Base-by-base conservation (phyloP, 2,888 invertebrate species). In the Leptopilina drosophilae region DNA sequence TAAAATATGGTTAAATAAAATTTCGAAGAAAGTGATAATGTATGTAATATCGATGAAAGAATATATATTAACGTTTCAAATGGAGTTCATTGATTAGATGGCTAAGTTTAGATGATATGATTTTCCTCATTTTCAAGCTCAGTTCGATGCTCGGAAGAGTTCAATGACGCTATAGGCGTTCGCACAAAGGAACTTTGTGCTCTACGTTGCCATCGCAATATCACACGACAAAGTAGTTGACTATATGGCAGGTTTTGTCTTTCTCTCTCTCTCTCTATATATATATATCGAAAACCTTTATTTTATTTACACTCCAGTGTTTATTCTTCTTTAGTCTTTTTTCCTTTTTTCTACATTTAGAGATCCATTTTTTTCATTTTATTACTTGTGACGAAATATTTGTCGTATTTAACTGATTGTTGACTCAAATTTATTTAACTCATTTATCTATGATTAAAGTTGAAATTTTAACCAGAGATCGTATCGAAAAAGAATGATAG, bases 101-200 rank as follows among this genome's bases (percentile, higher is more conserved):
- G 14, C 53, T 73, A 73, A 56, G 33, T 73, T 73, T 73, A 56
- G 56, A 33, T 56, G 33, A 73, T 33, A 73, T 73, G n/a, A 73
- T 33, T 73, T 73, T 73, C 73, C 53, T 53, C 26, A 40, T 73
- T 73, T 73, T 73, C 56, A 33, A 56, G 73, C 73, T 33, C 53
- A 73, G 73, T 73, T 73, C 73, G 56, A 56, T 33, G 73, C 73
- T 73, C 73, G 73, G 69, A 56, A 26, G 56, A 73, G 73, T 73
- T 73, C 73, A 73, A 73, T 73, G 73, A 73, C 73, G 73, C 73
- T 56, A n/a, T n/a, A 9, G 73, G 20, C 62, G 53, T 73, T 40
- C 5, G n/a, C 56, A 73, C 73, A 73, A 73, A 73, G 73, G 53
- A 33, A 69, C 69, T 69, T 69, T 69, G 69, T 69, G 53, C 53